Evolutionary conservation across 2,888 invertebrate species (phyloP).

Genomic region (Poecilobothrus nobilitatus): DNA sequence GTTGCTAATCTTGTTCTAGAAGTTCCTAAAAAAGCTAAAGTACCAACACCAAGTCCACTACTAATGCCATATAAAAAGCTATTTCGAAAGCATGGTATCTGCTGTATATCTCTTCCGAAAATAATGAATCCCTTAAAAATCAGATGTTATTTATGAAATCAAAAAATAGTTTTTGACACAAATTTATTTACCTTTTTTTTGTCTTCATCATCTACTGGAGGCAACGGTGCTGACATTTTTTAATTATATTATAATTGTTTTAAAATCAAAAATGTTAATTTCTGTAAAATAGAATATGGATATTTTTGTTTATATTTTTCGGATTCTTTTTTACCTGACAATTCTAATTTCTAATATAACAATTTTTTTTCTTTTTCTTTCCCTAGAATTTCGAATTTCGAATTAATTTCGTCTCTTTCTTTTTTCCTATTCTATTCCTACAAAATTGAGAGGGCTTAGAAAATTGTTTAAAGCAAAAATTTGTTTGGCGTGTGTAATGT

Average conservation of each 20-base stretch:
- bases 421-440: too few relatives aligned
- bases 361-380: too few relatives aligned
- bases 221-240: background rate
- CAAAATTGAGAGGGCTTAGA: too few relatives aligned
- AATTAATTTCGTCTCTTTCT: too few relatives aligned
- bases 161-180: constrained; percentile 14
- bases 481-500: too few relatives aligned
- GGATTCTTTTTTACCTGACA: too few relatives aligned
- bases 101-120: constrained; percentile 62
- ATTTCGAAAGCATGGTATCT: constrained; percentile 72
- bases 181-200: background rate
- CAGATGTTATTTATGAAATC: constrained; percentile 26
- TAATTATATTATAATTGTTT: background rate
- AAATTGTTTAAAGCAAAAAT: too few relatives aligned
- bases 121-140: constrained; percentile 48
- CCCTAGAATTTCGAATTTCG: too few relatives aligned
- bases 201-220: background rate
- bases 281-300: too few relatives aligned
- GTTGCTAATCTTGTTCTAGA: constrained; percentile 56
- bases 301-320: too few relatives aligned
- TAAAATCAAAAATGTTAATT: too few relatives aligned
- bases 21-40: constrained; percentile 63
- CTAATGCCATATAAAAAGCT: constrained; percentile 67
- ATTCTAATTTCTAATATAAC: too few relatives aligned
- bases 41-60: constrained; percentile 58